Conservation (phyloP, 2,797 vertebrate genomes). For the Petrocephalus schoutedeni region DNA sequence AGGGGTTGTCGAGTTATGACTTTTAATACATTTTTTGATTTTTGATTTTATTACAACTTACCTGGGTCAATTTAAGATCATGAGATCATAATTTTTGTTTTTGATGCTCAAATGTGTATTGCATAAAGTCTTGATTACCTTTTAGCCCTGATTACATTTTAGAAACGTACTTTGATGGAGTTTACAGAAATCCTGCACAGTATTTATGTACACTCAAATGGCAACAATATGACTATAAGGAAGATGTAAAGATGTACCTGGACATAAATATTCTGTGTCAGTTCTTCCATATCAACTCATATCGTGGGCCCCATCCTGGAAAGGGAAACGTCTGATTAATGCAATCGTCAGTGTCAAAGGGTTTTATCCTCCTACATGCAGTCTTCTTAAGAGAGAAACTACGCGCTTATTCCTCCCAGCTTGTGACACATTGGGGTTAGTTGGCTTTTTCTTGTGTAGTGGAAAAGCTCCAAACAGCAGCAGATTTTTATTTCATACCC, state of each 20-base stretch:
- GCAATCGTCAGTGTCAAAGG: not conserved
- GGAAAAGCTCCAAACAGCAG: slow-evolving; percentile 47
- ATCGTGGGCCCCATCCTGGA: not conserved
- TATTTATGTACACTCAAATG: not conserved
- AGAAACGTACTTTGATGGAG: not conserved
- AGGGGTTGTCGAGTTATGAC: not conserved
- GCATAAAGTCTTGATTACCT: not conserved
- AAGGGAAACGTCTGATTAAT: not conserved
- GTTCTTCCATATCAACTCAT: not conserved
- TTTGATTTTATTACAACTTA: not conserved
- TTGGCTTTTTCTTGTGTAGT: slow-evolving; percentile 53
- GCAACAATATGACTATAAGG: not conserved
- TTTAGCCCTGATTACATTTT: not conserved
- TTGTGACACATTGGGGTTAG: slow-evolving; percentile 40
- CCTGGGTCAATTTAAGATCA: not conserved
- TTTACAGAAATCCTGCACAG: not conserved
- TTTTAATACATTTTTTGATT: not conserved
- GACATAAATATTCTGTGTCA: not conserved
- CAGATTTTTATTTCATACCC: slow-evolving; percentile 48
- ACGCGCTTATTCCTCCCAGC: slow-evolving; percentile 47
- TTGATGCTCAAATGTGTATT: not conserved
- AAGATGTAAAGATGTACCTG: not conserved
- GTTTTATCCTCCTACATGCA: slow-evolving; percentile 31
- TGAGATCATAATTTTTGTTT: not conserved
- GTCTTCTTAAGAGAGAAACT: slow-evolving; percentile 43